phyloP scores from a whole-genome alignment of 2,888 invertebrate species.

The Hofmannophila pseudospretella region DNA sequence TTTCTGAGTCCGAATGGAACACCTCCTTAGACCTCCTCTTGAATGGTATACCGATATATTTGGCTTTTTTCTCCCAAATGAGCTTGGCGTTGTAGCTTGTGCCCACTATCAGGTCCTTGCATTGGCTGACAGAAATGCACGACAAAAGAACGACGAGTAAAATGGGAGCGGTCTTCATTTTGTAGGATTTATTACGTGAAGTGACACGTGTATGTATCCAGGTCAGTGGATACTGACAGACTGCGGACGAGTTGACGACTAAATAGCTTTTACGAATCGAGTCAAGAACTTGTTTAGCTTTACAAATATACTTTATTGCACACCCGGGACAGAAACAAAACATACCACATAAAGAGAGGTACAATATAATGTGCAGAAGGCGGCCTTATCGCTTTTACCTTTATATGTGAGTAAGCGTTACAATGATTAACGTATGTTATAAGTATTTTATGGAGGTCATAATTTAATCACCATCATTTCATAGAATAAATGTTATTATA shows the following conservation, averaged over 20 bases:
- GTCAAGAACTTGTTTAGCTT: conserved; percentile 39
- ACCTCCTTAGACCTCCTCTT: conserved; percentile 70
- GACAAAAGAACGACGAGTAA: conserved; percentile 45
- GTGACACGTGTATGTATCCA: conserved; percentile 30
- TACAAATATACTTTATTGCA: too few relatives aligned
- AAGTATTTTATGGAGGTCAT: too few relatives aligned
- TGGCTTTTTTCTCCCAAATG: conserved; percentile 59
- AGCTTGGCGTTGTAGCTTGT: conserved; percentile 62
- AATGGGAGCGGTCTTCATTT: conserved; percentile 52
- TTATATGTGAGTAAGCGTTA: conserved; percentile 41
- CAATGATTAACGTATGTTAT: too few relatives aligned
- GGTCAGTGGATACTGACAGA: conserved; percentile 36
- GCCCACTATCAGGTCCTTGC: conserved; percentile 65
- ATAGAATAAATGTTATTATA: too few relatives aligned
- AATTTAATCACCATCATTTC: too few relatives aligned
- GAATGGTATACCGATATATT: conserved; percentile 61
- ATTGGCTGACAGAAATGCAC: conserved; percentile 41
- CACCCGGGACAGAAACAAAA: too few relatives aligned
- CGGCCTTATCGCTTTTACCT: too few relatives aligned
- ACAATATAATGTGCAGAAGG: too few relatives aligned
- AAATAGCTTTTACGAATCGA: conserved; percentile 14
- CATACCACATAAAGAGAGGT: too few relatives aligned
- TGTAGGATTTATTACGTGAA: too few relatives aligned
- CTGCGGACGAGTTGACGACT: conserved; percentile 8
- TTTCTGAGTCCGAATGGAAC: conserved; percentile 62